Evolutionary conservation across 2,113 vertebrate species (phyloP), one percentile per base, ranked within the genome.

Genomic region (Mixornis gularis): DNA sequence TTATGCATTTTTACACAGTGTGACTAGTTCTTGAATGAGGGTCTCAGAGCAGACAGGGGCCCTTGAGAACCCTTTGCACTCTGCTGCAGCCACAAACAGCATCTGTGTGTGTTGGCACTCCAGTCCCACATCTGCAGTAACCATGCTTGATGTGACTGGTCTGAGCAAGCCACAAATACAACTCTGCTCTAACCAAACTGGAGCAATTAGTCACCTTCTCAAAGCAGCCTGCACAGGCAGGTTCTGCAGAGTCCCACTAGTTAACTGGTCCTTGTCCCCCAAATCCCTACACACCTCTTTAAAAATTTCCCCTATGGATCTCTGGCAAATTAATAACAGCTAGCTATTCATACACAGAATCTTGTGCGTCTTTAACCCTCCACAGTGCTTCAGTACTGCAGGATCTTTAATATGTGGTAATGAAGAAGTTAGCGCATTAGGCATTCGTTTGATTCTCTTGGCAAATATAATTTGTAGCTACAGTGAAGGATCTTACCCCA

Each of bases 241-340:
- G 17, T 17, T 40, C 53, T 73, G 73, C 53, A 72, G 52, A 88
- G 53, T 81, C 46, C 41, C 16, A 27, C 44, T 85, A 44, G 93
- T 91, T 93, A 93, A 91, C 48, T 93, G 70, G 34, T 85, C 74
- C 30, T 89, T 82, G 55, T 87, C 71, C 84, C 87, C 71, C 30
- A 77, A 92, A 89, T 66, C 63, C 46, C 87, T 52, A 2, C 24
- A 27, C 34, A 56, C 21, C 1, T 0, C 63, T 91, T 72, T 73
- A 78, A 93, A 93, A 87, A 44, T 59, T 79, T 86, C 34, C 84
- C 66, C 38, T 62, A 8, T 63, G 78, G 30, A 89, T 77, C 66
- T 85, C 74, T 40, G 25, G 30, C 12, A 87, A 81, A 86, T 92
- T 85, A 78, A 60, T 64, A 79, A 53, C 34, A 87, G 32, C 22